phyloP scores from a whole-genome alignment of 2,113 vertebrate species.

The Etheostoma spectabile region DNA sequence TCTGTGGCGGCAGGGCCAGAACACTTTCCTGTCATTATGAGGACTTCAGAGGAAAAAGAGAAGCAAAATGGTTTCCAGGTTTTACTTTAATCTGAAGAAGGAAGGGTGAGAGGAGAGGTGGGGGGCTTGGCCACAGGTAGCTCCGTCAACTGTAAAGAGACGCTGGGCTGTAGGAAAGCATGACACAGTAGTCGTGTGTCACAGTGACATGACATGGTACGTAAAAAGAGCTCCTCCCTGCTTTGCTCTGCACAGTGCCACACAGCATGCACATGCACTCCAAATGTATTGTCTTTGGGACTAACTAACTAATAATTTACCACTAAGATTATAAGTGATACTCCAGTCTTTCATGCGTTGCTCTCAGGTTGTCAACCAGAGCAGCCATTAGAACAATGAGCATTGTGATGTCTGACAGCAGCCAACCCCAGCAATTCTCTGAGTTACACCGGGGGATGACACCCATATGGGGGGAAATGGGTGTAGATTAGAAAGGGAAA shows the following conservation, averaged over 20 bases:
- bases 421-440: slow-evolving; percentile 64
- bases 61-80: slow-evolving; percentile 80
- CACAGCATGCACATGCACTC: neutral
- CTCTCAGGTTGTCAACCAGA: slow-evolving; percentile 54
- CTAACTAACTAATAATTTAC: slow-evolving; percentile 30
- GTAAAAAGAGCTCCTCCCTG: slow-evolving; percentile 18
- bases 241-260: neutral
- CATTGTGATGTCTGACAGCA: slow-evolving; percentile 75
- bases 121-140: slow-evolving; percentile 53
- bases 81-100: slow-evolving; percentile 68
- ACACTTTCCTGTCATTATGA: slow-evolving; percentile 77
- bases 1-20: slow-evolving; percentile 58
- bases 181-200: slow-evolving; percentile 10
- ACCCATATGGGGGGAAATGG: slow-evolving; percentile 68
- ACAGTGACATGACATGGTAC: slow-evolving; percentile 40
- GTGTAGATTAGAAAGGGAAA: slow-evolving; percentile 76
- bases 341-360: slow-evolving; percentile 37
- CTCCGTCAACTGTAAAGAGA: slow-evolving; percentile 4
- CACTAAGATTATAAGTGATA: slow-evolving; percentile 25
- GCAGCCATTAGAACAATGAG: slow-evolving; percentile 73
- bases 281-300: neutral
- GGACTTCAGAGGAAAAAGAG: slow-evolving; percentile 61
- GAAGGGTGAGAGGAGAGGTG: slow-evolving; percentile 14
- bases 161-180: slow-evolving; percentile 36
- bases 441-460: slow-evolving; percentile 71